A percentile compares a stretch with the other conserved stretches of the same genome.
Conservation (phyloP, 2,113 vertebrate species). For the Urocolius indicus region DNA sequence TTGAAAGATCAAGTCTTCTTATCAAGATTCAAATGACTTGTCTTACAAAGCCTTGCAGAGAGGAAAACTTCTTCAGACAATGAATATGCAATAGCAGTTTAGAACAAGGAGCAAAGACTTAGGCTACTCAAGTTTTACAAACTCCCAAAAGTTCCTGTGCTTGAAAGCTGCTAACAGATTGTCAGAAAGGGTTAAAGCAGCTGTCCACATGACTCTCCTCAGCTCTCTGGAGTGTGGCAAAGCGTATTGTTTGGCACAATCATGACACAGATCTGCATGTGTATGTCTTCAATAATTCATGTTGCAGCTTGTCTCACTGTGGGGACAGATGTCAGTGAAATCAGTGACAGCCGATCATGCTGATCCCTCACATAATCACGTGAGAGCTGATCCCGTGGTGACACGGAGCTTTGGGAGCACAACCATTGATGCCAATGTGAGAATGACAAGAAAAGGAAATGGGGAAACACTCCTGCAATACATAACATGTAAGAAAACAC, state of each 20-base stretch:
- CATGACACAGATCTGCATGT: constrained; percentile 79
- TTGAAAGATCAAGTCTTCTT: not conserved
- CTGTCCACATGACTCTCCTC: constrained; percentile 40
- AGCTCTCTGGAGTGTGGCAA: constrained; percentile 71
- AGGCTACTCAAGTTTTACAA: not conserved
- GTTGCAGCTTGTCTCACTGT: constrained; percentile 88
- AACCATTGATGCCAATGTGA: constrained; percentile 22
- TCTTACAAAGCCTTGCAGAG: not conserved
- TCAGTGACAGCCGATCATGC: constrained; percentile 90
- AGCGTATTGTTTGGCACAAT: constrained; percentile 76
- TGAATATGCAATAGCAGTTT: not conserved
- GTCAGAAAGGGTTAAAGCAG: constrained; percentile 76
- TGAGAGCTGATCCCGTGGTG: constrained; percentile 78
- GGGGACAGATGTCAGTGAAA: constrained; percentile 93
- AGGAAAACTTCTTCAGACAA: not conserved
- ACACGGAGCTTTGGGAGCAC: constrained; percentile 78
- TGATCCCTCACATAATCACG: constrained; percentile 86
- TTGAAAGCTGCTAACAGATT: constrained; percentile 63
- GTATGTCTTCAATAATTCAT: constrained; percentile 85
- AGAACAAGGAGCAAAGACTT: fast-evolving
- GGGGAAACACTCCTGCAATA: fast-evolving
- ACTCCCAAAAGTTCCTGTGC: not conserved
- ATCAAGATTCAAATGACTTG: not conserved
- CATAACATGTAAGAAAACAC: fast-evolving
- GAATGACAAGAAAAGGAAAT: not conserved